Evolutionary conservation across 2,888 invertebrate genomes (phyloP).

Genomic region (Apocheima hispidaria): DNA sequence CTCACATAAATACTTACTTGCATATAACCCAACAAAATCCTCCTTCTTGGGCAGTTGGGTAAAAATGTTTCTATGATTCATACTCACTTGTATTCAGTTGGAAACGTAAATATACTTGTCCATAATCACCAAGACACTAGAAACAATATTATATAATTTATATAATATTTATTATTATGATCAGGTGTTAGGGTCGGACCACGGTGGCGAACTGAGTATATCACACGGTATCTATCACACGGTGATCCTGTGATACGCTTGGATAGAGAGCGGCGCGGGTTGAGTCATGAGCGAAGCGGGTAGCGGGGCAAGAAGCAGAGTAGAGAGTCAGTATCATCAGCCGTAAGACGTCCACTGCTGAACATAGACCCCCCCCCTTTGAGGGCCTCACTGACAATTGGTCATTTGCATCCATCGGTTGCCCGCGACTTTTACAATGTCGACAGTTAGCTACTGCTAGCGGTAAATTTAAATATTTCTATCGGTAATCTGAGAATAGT

Average conservation of each 20-base stretch:
- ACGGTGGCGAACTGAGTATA: conserved; percentile 52
- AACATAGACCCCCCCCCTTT: too few relatives aligned
- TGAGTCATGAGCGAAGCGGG: conserved; percentile 49
- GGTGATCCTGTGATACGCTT: conserved; percentile 55
- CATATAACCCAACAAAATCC: too few relatives aligned
- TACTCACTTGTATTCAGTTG: background rate
- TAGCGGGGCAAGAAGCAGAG: conserved; percentile 28
- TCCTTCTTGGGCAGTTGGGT: too few relatives aligned
- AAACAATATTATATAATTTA: background rate
- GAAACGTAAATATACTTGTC: background rate
- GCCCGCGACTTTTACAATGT: too few relatives aligned
- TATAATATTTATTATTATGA: background rate
- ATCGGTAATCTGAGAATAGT: too few relatives aligned
- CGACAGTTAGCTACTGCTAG: too few relatives aligned
- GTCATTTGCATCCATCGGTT: too few relatives aligned
- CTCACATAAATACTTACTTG: too few relatives aligned
- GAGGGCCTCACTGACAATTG: too few relatives aligned
- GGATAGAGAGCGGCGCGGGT: conserved; percentile 45
- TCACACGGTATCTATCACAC: conserved; percentile 41
- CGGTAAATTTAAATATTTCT: too few relatives aligned
- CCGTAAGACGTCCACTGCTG: too few relatives aligned
- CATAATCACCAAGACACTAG: background rate
- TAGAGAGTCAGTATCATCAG: background rate
- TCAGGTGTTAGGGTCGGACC: conserved; percentile 30
- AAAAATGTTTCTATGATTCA: too few relatives aligned